phyloP scores from a whole-genome alignment of 2,888 invertebrate species.

The Periphyllus acericola region DNA sequence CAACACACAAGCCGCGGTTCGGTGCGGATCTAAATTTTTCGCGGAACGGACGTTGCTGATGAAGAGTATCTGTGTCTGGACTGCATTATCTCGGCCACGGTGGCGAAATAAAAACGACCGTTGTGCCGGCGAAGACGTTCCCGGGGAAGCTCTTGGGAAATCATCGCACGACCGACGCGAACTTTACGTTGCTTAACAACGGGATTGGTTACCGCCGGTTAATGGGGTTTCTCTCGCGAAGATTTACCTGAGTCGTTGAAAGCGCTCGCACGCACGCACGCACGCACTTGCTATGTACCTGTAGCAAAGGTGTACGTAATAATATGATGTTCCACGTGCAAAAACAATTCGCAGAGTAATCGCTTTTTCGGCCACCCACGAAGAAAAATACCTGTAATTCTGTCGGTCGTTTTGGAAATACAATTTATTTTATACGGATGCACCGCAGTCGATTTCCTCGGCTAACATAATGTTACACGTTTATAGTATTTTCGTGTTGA shows the following conservation, averaged over 20 bases:
- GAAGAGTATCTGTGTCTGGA: constrained; percentile 14
- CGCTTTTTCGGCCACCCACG: background rate
- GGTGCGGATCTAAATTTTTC: background rate
- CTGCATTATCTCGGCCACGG: constrained; percentile 2
- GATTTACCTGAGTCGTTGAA: constrained; percentile 25
- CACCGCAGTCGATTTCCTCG: too few relatives aligned
- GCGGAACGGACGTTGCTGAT: constrained; percentile 10
- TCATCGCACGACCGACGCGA: constrained; percentile 23
- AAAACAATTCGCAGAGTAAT: background rate
- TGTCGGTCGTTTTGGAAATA: background rate
- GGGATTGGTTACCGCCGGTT: constrained; percentile 23
- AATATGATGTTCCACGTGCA: background rate
- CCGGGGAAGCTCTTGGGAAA: constrained; percentile 38
- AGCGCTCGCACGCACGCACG: background rate
- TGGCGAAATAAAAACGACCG: constrained; percentile 45
- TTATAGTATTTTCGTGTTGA: too few relatives aligned
- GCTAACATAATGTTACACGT: too few relatives aligned
- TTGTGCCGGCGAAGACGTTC: constrained; percentile 36
- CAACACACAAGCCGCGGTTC: background rate
- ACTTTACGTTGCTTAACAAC: constrained; percentile 43
- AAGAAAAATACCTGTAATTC: background rate
- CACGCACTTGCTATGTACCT: background rate
- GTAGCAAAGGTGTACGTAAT: background rate
- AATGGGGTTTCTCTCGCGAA: constrained; percentile 26
- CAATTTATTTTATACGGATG: too few relatives aligned